phyloP scores from a whole-genome alignment of 2,113 vertebrate genomes.

The Cyprinus carpio region DNA sequence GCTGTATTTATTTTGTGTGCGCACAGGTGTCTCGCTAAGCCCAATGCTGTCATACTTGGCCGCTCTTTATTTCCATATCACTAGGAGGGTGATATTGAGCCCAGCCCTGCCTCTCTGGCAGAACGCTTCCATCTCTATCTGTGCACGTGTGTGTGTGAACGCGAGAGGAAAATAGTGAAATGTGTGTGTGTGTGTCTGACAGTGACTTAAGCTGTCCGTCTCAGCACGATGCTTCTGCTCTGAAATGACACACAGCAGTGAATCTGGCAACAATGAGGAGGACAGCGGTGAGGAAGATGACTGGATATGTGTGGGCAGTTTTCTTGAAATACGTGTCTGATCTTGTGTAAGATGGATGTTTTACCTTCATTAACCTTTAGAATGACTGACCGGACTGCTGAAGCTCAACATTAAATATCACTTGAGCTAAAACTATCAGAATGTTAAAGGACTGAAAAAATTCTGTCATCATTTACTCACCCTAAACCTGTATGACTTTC shows the following conservation, averaged over 20 bases:
- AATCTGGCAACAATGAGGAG: neutral
- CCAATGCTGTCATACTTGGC: conserved; percentile 48
- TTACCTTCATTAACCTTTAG: conserved; percentile 10
- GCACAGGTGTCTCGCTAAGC: conserved; percentile 42
- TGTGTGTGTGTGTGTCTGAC: conserved; percentile 26
- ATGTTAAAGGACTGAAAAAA: neutral
- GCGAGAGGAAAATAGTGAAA: neutral
- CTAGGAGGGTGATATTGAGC: conserved; percentile 61
- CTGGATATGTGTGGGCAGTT: neutral
- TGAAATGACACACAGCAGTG: conserved; percentile 46
- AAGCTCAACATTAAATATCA: neutral
- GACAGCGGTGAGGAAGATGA: conserved; percentile 16
- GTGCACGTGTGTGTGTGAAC: conserved; percentile 9
- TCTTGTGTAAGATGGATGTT: neutral
- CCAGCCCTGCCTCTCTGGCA: conserved; percentile 43
- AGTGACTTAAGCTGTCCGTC: conserved; percentile 49
- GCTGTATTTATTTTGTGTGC: conserved; percentile 49
- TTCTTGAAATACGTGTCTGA: neutral
- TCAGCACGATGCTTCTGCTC: conserved; percentile 28
- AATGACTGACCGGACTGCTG: neutral
- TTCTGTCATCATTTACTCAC: neutral
- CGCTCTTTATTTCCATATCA: conserved; percentile 57
- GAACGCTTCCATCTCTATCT: conserved; percentile 55
- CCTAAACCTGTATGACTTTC: neutral
- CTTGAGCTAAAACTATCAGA: neutral